Evolutionary conservation across 2,797 vertebrate species (phyloP), one percentile per base, ranked within the genome.

Genomic region (Sciurus carolinensis): DNA sequence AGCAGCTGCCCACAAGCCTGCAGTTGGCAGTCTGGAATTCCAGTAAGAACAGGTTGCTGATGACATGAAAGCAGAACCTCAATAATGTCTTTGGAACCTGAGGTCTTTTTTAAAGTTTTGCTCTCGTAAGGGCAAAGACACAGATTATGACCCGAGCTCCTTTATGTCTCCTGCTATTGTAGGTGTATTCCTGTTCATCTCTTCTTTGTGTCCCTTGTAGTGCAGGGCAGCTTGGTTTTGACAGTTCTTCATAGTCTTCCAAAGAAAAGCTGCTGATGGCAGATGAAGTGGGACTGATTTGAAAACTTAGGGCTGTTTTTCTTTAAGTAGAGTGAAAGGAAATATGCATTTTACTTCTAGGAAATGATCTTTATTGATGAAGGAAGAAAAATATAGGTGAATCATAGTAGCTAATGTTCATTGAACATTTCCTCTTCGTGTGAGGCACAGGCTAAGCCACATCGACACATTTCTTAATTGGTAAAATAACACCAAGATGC

Each of bases 201-300:
- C 44, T 90, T 59, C 50, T 67, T 87, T 64, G 88, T 28, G 42
- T 22, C 30, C 59, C 84, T 94, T 67, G 76, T 75, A 83, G 81
- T 59, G 0, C 3, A n/a, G 5, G 10, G 13, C 0, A 57, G 0
- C 0, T 77, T 90, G 39, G 59, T n/a, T 86, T 3, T 67, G 72
- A 14, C 7, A 26, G 64, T 67, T 92, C 33, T 57, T 81, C 28
- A 5, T 33, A 44, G 0, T 62, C 44, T 44, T 0, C 73, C 72
- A 83, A 90, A 95, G 86, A 20, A 64, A 92, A 6, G 81, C 81
- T 71, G 81, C 12, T 75, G 39, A 47, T 36, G 59, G 33, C 54
- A n/a, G 64, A n/a, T 73, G 47, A 71, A 86, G 4, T 36, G 44
- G 44, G 18, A 50, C 10, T 20, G 17, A 67, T n/a, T 72, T 90